Evolutionary conservation across 2,797 vertebrate genomes (phyloP).

Genomic region (Danio aesculapii): DNA sequence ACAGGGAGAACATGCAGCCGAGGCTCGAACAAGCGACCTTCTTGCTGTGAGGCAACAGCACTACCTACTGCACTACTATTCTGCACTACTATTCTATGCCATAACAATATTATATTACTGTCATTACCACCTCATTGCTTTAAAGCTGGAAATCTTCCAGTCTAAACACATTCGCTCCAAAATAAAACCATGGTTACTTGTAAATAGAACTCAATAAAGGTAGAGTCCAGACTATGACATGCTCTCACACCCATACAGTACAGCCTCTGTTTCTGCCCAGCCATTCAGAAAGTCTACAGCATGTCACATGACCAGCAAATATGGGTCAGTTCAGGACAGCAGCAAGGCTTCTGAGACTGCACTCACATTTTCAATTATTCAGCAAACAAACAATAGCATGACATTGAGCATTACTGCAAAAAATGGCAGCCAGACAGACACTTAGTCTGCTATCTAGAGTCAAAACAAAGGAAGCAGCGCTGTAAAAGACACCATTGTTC

Average conservation of each 20-base stretch:
- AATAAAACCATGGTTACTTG: neutral
- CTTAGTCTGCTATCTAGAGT: constrained; percentile 32
- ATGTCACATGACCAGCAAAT: constrained; percentile 53
- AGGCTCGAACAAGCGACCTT: no score
- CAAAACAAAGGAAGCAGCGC: constrained; percentile 38
- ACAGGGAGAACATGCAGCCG: no score
- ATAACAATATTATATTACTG: neutral
- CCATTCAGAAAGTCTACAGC: constrained; percentile 38
- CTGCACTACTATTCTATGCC: no score
- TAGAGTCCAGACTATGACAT: constrained; percentile 15
- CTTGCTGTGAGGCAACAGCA: no score
- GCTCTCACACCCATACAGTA: constrained; percentile 55
- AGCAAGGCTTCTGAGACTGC: constrained; percentile 33
- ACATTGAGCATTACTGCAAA: constrained; percentile 27
- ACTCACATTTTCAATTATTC: constrained; percentile 60
- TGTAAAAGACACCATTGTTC: constrained; percentile 36
- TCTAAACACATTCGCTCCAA: neutral
- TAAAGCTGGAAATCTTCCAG: neutral
- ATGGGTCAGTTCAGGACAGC: constrained; percentile 60
- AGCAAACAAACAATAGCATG: constrained; percentile 57
- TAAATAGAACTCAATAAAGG: constrained; percentile 16
- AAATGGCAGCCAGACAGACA: constrained; percentile 38
- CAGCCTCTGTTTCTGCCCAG: constrained; percentile 50
- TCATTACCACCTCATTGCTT: neutral
- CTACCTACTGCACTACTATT: no score